Evolutionary conservation across 2,888 invertebrate genomes (phyloP).

Genomic region (Operophtera brumata): DNA sequence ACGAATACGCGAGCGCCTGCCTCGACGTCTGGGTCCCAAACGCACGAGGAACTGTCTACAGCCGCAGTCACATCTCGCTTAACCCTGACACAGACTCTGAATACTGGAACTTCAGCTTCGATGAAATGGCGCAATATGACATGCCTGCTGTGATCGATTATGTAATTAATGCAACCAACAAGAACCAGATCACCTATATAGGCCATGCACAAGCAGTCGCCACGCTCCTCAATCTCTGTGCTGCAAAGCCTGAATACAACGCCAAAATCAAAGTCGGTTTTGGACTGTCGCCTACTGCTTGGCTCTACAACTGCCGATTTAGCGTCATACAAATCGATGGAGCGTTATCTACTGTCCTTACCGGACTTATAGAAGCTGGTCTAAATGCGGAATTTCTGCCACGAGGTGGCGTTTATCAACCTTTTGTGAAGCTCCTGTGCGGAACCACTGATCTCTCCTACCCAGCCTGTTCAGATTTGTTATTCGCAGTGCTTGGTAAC

Average conservation of each 20-base stretch:
- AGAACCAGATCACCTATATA: constrained; percentile 35
- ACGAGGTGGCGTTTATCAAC: constrained; percentile 30
- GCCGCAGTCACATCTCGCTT: constrained; percentile 23
- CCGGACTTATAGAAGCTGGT: constrained; percentile 3
- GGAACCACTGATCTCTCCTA: constrained; percentile 34
- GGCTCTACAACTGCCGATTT: constrained; percentile 36
- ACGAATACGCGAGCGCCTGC: constrained; percentile 38
- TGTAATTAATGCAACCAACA: constrained; percentile 35
- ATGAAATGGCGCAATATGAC: constrained; percentile 43
- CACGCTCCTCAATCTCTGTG: constrained; percentile 37
- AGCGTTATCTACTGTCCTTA: constrained; percentile 22
- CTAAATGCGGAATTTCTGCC: constrained; percentile 34
- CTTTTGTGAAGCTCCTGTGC: constrained; percentile 31
- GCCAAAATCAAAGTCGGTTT: constrained; percentile 42
- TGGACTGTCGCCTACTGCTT: constrained; percentile 41
- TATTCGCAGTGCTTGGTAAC: constrained; percentile 42
- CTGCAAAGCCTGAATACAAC: constrained; percentile 43
- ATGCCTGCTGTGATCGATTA: constrained; percentile 44
- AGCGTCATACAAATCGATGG: constrained; percentile 30
- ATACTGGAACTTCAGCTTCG: constrained; percentile 43
- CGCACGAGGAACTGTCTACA: constrained; percentile 31
- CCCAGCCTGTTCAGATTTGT: constrained; percentile 33
- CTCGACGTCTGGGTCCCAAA: constrained; percentile 39
- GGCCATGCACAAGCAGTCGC: constrained; percentile 44
- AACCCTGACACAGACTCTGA: constrained; percentile 30